These are phyloP conservation scores for Caenorhabditis wallacei DNA, from an alignment of 2,888 invertebrate genomes.

Conservation along the genomic window DNA sequence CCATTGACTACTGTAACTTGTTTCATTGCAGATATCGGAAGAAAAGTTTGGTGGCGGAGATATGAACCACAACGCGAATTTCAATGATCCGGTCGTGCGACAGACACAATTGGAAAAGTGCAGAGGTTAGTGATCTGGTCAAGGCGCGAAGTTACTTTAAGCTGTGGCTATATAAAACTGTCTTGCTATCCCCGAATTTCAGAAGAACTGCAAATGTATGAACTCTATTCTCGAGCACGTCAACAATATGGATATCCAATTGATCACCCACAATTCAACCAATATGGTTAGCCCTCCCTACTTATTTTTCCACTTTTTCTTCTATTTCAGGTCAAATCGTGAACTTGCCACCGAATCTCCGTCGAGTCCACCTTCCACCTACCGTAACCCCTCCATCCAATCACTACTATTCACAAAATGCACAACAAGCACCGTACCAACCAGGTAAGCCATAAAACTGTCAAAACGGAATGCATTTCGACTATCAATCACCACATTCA, in stretches of 20 bases:
- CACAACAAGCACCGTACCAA: not conserved
- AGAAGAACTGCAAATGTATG: slow-evolving; percentile 7
- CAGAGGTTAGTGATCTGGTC: slow-evolving; percentile 16
- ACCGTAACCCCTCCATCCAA: not conserved
- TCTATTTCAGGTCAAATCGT: slow-evolving; percentile 31
- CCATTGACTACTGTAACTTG: not conserved
- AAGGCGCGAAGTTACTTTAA: too few relatives aligned
- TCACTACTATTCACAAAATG: not conserved
- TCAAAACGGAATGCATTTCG: not conserved
- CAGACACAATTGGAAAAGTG: slow-evolving; percentile 25
- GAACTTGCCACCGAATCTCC: slow-evolving; percentile 33
- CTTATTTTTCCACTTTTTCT: not conserved
- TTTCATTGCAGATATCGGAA: slow-evolving; percentile 12
- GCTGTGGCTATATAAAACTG: not conserved
- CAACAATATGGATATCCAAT: not conserved
- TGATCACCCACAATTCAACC: slow-evolving; percentile 18
- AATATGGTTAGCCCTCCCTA: slow-evolving; percentile 26
- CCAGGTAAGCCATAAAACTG: not conserved
- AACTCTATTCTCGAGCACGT: not conserved
- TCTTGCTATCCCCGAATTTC: too few relatives aligned
- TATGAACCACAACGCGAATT: slow-evolving; percentile 5
- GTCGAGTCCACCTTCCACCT: not conserved
- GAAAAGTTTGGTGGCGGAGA: not conserved
- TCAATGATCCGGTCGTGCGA: slow-evolving; percentile 12
- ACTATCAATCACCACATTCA: slow-evolving; percentile 17